phyloP scores from a whole-genome alignment of 2,797 vertebrate genomes.

The Anas acuta region DNA sequence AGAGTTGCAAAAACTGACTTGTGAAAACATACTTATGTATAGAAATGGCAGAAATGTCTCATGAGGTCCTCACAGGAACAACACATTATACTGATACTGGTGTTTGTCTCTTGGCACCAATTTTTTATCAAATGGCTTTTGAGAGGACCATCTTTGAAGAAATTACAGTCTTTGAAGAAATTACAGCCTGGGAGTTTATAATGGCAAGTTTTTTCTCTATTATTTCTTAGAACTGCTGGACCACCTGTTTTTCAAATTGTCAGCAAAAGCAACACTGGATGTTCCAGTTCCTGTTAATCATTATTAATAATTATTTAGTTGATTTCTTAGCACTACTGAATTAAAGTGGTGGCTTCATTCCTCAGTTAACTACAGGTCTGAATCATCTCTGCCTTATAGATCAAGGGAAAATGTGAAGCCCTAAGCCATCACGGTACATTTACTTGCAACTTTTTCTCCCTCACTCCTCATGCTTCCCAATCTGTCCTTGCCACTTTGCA shows the following conservation, averaged over 20 bases:
- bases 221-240: background rate
- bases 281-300: background rate
- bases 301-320: background rate
- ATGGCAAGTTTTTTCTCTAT: background rate
- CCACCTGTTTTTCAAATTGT: background rate
- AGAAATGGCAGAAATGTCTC: background rate
- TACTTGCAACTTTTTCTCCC: background rate
- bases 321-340: background rate
- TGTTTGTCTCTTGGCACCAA: background rate
- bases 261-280: background rate
- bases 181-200: background rate
- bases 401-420: background rate
- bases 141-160: background rate
- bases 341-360: background rate
- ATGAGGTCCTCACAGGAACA: background rate
- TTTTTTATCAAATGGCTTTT: constrained; percentile 12
- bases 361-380: background rate
- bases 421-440: background rate
- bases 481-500: background rate
- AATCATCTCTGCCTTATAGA: background rate
- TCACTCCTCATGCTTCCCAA: background rate
- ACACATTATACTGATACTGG: background rate
- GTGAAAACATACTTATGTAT: background rate
- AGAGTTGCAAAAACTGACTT: background rate
- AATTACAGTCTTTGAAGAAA: background rate